Evolutionary conservation across 2,888 invertebrate species (phyloP).

Genomic region (Myopa testacea): DNA sequence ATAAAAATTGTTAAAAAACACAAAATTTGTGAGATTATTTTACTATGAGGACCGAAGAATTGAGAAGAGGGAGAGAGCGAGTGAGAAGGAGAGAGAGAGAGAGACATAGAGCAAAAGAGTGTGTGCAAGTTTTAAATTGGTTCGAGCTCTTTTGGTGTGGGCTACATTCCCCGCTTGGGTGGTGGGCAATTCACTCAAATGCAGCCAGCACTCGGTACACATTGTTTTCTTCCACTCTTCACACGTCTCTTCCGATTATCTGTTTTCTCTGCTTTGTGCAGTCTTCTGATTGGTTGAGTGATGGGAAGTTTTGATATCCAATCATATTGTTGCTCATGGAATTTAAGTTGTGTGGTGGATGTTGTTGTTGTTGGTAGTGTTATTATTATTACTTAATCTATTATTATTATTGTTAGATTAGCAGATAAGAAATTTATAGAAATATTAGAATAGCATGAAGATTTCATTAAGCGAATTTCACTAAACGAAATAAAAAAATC

Average conservation of each 20-base stretch:
- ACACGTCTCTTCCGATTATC: not conserved
- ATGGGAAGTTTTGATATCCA: constrained; percentile 18
- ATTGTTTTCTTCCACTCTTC: not conserved
- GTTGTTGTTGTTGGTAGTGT: not conserved
- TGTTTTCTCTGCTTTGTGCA: constrained; percentile 5
- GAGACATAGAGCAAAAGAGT: not conserved
- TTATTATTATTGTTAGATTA: no score
- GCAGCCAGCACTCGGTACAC: not conserved
- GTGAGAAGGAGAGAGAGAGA: no score
- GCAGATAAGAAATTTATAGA: no score
- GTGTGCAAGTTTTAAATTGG: constrained; percentile 1
- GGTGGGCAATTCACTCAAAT: not conserved
- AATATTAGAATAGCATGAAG: no score
- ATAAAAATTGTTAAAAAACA: no score
- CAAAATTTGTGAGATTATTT: no score
- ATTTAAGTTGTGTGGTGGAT: not conserved
- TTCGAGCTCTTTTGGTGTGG: not conserved
- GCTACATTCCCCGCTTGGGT: not conserved
- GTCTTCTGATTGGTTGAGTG: constrained; percentile 30
- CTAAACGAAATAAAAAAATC: no score
- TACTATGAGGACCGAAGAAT: no score
- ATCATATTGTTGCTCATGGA: constrained; percentile 12
- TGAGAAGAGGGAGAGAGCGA: no score
- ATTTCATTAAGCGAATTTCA: no score
- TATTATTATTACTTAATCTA: not conserved